Conservation (phyloP, 2,113 vertebrate species). For the Misgurnus anguillicaudatus region DNA sequence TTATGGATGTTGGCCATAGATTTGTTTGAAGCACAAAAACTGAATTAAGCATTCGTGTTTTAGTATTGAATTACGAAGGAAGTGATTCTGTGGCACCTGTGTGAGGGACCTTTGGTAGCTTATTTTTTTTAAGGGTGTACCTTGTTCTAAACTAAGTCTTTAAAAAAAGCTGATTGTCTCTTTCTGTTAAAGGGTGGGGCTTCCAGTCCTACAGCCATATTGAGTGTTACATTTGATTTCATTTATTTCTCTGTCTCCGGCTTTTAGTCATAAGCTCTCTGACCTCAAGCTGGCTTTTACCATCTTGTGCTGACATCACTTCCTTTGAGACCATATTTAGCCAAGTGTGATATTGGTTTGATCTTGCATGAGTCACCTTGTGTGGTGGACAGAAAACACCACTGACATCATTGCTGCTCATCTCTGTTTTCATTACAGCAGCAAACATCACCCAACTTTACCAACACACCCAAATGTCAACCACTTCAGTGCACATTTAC, state of each 20-base stretch:
- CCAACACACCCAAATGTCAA: neutral
- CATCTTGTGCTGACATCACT: conserved; percentile 29
- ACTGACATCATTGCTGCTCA: conserved; percentile 45
- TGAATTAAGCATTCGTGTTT: too few species aligned
- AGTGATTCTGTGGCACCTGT: too few species aligned
- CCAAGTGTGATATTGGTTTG: conserved; percentile 26
- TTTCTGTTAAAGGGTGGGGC: too few species aligned
- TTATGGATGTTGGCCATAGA: too few species aligned
- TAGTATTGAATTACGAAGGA: too few species aligned
- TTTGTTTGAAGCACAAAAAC: too few species aligned
- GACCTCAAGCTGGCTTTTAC: conserved; percentile 33
- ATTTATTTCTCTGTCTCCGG: neutral
- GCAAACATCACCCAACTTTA: conserved; percentile 1
- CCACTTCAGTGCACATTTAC: neutral
- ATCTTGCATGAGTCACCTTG: conserved; percentile 42
- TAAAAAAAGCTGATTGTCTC: neutral
- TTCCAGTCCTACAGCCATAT: neutral
- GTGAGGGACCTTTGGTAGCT: too few species aligned
- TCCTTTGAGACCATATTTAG: conserved; percentile 43
- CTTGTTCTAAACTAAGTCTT: too few species aligned
- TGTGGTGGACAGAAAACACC: conserved; percentile 39
- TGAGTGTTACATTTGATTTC: neutral
- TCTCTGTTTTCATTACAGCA: conserved; percentile 30
- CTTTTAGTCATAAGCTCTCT: conserved; percentile 6
- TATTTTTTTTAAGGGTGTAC: too few species aligned